A percentile compares a stretch with the other conserved stretches of the same genome.
Evolutionary conservation across 2,113 vertebrate species (phyloP).

Genomic region (Actinemys pallida): DNA sequence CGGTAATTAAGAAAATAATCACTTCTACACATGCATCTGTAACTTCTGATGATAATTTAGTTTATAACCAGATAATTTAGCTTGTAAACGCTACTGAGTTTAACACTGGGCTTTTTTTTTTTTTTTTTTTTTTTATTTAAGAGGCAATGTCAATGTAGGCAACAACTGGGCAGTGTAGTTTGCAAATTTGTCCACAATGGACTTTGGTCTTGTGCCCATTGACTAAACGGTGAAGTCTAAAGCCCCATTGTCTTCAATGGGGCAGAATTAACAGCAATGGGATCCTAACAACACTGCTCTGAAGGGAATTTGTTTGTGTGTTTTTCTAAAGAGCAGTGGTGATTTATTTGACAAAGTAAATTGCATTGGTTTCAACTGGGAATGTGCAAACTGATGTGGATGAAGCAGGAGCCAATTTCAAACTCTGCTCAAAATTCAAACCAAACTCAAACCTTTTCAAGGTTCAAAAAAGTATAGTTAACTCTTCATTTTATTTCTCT

Average conservation of each 20-base stretch:
- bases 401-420: not conserved
- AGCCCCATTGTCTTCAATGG: not conserved
- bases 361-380: not conserved
- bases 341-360: slow-evolving; percentile 40
- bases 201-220: not conserved
- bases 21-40: not conserved
- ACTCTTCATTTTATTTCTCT: not conserved
- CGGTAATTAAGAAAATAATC: not conserved
- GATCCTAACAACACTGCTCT: not conserved
- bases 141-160: not conserved
- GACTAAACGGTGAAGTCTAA: not conserved
- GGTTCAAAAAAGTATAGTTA: not conserved
- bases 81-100: too few species aligned
- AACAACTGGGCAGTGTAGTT: not conserved
- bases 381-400: not conserved
- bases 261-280: not conserved
- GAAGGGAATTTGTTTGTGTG: not conserved
- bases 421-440: slow-evolving; percentile 9
- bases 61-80: not conserved
- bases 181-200: slow-evolving; percentile 11
- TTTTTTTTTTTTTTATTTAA: not conserved
- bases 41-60: not conserved
- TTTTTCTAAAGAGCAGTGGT: not conserved
- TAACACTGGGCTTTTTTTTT: not conserved
- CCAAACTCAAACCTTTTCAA: not conserved